Percentiles rank a stretch among this genome's conserved stretches.
These are phyloP conservation scores for Xestia sexstrigata DNA, from an alignment of 2,888 invertebrate genomes.

Conservation along the genomic window DNA sequence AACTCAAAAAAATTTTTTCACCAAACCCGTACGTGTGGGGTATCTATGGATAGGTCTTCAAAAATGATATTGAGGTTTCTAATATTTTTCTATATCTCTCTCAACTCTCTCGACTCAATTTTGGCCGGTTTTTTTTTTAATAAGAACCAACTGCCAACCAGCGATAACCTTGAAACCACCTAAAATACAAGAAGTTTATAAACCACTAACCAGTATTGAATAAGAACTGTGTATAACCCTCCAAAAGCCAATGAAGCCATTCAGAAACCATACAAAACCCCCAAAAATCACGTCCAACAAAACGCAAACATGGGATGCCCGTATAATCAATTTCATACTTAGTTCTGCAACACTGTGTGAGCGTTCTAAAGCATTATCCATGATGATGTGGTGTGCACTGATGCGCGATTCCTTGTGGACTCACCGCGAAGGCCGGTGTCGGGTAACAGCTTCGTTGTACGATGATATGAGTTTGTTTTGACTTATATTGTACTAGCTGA, in stretches of 20 bases:
- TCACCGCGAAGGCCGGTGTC: slow-evolving; percentile 60
- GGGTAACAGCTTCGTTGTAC: slow-evolving; percentile 15
- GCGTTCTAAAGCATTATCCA: slow-evolving; percentile 21
- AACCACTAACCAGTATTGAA: not conserved
- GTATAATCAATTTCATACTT: slow-evolving; percentile 25
- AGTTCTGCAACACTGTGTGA: slow-evolving; percentile 20
- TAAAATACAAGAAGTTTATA: not conserved
- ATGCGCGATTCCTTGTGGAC: slow-evolving; percentile 50
- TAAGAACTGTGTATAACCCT: not conserved
- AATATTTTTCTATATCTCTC: no score
- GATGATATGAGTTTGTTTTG: slow-evolving; percentile 16
- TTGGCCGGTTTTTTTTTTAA: no score
- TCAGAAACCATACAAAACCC: slow-evolving; percentile 2
- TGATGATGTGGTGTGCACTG: slow-evolving; percentile 39
- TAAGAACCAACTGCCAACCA: not conserved
- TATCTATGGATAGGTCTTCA: no score
- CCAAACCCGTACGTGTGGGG: no score
- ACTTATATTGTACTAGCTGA: not conserved
- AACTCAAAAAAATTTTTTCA: no score
- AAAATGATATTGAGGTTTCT: no score
- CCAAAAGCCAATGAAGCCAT: not conserved
- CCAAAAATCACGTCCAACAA: not conserved
- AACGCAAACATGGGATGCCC: slow-evolving; percentile 31
- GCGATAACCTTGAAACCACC: not conserved
- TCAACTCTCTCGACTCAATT: no score